Evolutionary conservation across 2,888 invertebrate genomes (phyloP).

Genomic region (Branchipolynoe longqiensis): DNA sequence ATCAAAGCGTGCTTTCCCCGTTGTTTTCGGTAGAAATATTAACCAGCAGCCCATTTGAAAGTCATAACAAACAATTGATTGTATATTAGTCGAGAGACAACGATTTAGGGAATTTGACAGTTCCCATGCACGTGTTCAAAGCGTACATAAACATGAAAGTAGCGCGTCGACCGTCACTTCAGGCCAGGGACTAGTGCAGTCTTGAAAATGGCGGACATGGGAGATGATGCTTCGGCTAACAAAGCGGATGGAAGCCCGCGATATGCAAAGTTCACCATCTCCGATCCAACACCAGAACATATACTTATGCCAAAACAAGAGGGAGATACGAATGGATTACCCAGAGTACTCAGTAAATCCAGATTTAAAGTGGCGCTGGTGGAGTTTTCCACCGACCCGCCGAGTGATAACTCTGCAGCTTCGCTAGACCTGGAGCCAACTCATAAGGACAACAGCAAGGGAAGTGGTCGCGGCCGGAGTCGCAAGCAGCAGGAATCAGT

Average conservation of each 20-base stretch:
- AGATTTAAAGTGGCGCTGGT: constrained; percentile 37
- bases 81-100: too few species aligned
- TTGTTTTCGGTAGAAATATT: too few species aligned
- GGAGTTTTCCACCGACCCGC: not conserved
- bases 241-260: not conserved
- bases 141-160: too few species aligned
- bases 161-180: too few species aligned
- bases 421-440: too few species aligned
- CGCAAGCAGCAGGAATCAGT: constrained; percentile 12
- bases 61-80: too few species aligned
- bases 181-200: too few species aligned
- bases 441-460: too few species aligned
- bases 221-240: not conserved
- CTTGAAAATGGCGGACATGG: constrained; percentile 6
- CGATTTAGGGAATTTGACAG: too few species aligned
- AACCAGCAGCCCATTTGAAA: too few species aligned
- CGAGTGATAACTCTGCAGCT: not conserved
- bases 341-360: constrained; percentile 25
- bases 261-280: constrained; percentile 17
- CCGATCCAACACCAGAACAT: constrained; percentile 1
- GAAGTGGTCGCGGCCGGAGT: not conserved
- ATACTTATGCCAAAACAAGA: not conserved
- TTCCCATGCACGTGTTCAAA: too few species aligned
- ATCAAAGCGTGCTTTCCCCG: too few species aligned
- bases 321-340: not conserved